Conservation (phyloP, 1,140 invertebrate species). For the Euschistus heros region DNA sequence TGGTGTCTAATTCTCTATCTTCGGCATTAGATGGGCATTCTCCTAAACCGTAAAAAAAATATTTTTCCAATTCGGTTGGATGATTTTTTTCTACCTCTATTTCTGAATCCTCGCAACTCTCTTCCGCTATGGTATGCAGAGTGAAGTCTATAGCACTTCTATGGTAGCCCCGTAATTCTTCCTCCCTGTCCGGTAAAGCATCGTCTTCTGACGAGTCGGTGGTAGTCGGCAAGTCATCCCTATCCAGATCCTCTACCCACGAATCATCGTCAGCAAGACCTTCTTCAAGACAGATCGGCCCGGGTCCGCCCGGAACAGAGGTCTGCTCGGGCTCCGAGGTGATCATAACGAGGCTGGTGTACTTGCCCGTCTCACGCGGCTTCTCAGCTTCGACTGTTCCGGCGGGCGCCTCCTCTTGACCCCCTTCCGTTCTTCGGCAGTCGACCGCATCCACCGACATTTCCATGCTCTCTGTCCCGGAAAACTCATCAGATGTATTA, state of each 20-base stretch:
- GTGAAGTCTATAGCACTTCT: conserved; percentile 75
- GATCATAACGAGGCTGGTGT: conserved; percentile 78
- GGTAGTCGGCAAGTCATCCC: conserved; percentile 45
- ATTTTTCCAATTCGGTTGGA: conserved; percentile 74
- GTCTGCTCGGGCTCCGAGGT: conserved; percentile 46
- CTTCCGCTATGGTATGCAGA: conserved; percentile 85
- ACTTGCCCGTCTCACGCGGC: conserved; percentile 48
- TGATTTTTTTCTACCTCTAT: conserved; percentile 45
- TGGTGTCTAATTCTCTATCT: conserved; percentile 51
- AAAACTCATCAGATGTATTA: conserved; percentile 31
- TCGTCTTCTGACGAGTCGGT: conserved; percentile 45
- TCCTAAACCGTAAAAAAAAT: conserved; percentile 77
- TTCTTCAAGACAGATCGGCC: conserved; percentile 60
- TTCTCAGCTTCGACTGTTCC: conserved; percentile 33
- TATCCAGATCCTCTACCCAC: conserved; percentile 72
- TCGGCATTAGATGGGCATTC: conserved; percentile 46
- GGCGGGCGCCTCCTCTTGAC: conserved; percentile 29
- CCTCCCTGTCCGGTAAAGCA: conserved; percentile 40
- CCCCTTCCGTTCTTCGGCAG: conserved; percentile 25
- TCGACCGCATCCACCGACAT: conserved; percentile 26
- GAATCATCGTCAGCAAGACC: conserved; percentile 76
- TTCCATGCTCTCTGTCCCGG: conserved; percentile 33
- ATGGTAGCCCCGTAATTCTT: conserved; percentile 69
- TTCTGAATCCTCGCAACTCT: conserved; percentile 85
- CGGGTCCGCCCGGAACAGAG: conserved; percentile 35